A percentile compares a stretch with the other conserved stretches of the same genome.
These are phyloP conservation scores for Syrmaticus mikado DNA, from an alignment of 2,113 vertebrate genomes.

Conservation along the genomic window DNA sequence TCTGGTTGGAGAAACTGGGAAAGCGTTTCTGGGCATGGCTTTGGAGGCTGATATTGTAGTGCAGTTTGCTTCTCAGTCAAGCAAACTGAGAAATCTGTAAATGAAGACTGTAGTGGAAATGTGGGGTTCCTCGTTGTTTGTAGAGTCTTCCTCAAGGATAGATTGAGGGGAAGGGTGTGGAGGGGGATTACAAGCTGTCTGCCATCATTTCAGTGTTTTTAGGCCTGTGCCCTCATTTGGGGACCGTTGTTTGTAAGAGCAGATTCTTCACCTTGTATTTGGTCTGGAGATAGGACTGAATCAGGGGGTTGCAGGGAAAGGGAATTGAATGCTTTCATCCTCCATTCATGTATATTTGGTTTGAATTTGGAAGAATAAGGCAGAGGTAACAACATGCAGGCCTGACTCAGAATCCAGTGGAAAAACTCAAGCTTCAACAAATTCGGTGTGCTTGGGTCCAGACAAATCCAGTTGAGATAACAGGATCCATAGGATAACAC, in stretches of 20 bases:
- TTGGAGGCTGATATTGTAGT: background rate
- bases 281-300: background rate
- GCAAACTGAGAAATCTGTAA: background rate
- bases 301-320: accelerated
- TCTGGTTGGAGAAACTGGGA: background rate
- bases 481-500: background rate
- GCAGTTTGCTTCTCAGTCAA: background rate
- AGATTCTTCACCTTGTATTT: background rate
- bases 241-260: background rate
- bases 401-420: background rate
- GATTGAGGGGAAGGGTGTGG: background rate
- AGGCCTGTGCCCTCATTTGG: background rate
- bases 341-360: background rate
- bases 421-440: background rate
- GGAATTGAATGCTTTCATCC: background rate
- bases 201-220: background rate
- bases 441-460: background rate
- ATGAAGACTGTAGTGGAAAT: background rate
- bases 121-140: background rate
- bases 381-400: background rate
- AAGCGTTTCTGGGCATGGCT: background rate
- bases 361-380: background rate
- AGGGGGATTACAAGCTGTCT: background rate
- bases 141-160: background rate
- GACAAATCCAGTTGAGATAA: background rate